Evolutionary conservation across 2,113 vertebrate genomes (phyloP).

Genomic region (Alligator mississippiensis): DNA sequence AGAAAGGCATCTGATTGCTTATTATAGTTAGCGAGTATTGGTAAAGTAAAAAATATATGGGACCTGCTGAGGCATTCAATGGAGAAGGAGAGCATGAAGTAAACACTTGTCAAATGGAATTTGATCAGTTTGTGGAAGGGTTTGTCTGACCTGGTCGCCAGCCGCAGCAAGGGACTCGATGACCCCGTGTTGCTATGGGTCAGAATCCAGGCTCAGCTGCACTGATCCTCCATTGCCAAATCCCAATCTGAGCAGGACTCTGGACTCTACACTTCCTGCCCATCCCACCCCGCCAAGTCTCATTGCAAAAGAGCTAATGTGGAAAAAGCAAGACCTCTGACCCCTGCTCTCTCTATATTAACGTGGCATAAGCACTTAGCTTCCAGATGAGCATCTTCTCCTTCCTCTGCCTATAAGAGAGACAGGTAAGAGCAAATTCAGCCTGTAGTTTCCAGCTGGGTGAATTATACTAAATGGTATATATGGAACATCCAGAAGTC

Average conservation of each 20-base stretch:
- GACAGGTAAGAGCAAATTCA: constrained; percentile 64
- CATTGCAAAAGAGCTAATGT: constrained; percentile 66
- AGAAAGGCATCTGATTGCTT: neutral
- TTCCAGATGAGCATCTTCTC: constrained; percentile 48
- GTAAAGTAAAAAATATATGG: neutral
- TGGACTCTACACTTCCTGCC: constrained; percentile 54
- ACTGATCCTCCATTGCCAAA: constrained; percentile 62
- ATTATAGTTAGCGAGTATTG: neutral
- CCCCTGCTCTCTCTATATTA: constrained; percentile 44
- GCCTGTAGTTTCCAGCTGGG: neutral
- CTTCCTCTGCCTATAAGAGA: constrained; percentile 2
- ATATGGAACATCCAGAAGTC: neutral
- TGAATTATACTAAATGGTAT: neutral
- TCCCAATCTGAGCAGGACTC: constrained; percentile 39
- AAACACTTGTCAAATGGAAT: constrained; percentile 1
- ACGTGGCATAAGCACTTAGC: neutral
- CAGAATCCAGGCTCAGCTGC: constrained; percentile 25
- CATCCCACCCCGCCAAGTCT: neutral
- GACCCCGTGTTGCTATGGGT: constrained; percentile 52
- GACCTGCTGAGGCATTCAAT: neutral
- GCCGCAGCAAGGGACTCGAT: constrained; percentile 29
- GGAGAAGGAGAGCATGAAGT: neutral
- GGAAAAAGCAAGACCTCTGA: constrained; percentile 62
- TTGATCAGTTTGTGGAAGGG: constrained; percentile 43
- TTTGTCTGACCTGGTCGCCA: constrained; percentile 31